Evolutionary conservation across 1,140 invertebrate species (phyloP), one percentile per base, ranked within the genome.

Genomic region (Drosophila busckii): DNA sequence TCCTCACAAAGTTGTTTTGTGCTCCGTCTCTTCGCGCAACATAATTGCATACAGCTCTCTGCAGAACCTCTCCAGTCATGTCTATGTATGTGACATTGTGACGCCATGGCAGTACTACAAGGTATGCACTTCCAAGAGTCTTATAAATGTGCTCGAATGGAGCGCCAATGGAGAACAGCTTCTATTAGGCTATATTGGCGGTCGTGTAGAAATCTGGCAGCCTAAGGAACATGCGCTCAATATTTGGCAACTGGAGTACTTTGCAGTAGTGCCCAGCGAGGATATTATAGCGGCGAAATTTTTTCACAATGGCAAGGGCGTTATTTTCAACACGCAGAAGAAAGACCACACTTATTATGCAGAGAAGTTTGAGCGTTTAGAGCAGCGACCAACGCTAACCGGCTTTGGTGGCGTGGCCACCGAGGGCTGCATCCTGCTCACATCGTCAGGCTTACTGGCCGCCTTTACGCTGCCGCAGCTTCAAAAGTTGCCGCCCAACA

Each of bases 31-130:
- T 2, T 90, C 91, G 34, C 90, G 90, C 13, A 96, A 96, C 88
- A 92, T 95, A 26, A 91, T 95, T 12, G 95, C 95, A 0, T 96
- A 95, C 92, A 34, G 91, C 90, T 8, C 93, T 90, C 38, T 93
- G 92, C 87, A 88, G 93, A 32, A 89, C 15, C 69, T 62, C 9
- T 40, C 95, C 87, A 94, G 75, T 12, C 75, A 80, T 22, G 70
- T 96, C 31, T 97, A 96, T 87, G 93, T 96, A 3, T 93, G 93
- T 63, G 95, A 97, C 87, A 88, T 96, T 19, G 95, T 96, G 85
- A 93, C 93, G 58, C 94, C 95, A 1, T 96, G 94, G 94, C 90
- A 94, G 70, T 89, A 91, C 48, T 91, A 94, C 35, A 85, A 80
- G 31, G 65, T 92, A 70, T 82, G 91, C 76, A 89, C 89, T 67